phyloP scores from a whole-genome alignment of 1,140 invertebrate species.

The Drosophila pruinosa region DNA sequence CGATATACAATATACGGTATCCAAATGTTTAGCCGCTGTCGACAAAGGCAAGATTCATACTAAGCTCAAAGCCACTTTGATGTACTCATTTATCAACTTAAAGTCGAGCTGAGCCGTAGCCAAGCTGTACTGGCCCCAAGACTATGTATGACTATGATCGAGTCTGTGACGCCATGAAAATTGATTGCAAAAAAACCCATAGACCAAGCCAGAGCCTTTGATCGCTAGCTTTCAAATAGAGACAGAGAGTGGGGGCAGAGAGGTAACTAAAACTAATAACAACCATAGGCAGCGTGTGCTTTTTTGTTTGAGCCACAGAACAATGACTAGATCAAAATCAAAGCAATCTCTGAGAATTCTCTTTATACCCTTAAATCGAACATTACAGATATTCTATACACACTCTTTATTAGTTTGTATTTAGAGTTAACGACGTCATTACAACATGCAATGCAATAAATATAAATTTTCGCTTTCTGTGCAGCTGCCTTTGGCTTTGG shows the following conservation, averaged over 20 bases:
- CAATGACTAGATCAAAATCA: slow-evolving; percentile 74
- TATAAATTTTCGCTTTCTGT: slow-evolving; percentile 31
- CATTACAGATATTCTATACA: background rate
- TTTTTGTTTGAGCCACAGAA: slow-evolving; percentile 61
- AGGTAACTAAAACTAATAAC: slow-evolving; percentile 26
- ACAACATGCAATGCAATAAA: slow-evolving; percentile 41
- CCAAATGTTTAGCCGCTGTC: slow-evolving; percentile 39
- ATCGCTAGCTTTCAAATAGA: background rate
- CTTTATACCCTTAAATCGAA: background rate
- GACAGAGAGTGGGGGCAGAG: background rate
- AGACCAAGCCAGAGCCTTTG: slow-evolving; percentile 26
- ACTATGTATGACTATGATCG: slow-evolving; percentile 6
- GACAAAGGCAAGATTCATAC: slow-evolving; percentile 68
- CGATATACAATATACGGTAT: no score
- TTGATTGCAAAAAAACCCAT: slow-evolving; percentile 59
- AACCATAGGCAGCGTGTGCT: slow-evolving; percentile 36
- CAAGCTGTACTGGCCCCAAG: slow-evolving; percentile 1
- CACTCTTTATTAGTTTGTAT: background rate
- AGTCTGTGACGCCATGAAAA: slow-evolving; percentile 32
- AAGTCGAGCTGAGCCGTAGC: background rate
- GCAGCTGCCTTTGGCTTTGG: slow-evolving; percentile 32
- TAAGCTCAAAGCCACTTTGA: slow-evolving; percentile 60
- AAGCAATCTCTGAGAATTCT: slow-evolving; percentile 9
- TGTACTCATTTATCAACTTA: slow-evolving; percentile 77
- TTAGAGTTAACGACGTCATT: slow-evolving; percentile 47